Base-by-base conservation (phyloP, 2,888 invertebrate species). In the Thecocarcelia acutangulata region DNA sequence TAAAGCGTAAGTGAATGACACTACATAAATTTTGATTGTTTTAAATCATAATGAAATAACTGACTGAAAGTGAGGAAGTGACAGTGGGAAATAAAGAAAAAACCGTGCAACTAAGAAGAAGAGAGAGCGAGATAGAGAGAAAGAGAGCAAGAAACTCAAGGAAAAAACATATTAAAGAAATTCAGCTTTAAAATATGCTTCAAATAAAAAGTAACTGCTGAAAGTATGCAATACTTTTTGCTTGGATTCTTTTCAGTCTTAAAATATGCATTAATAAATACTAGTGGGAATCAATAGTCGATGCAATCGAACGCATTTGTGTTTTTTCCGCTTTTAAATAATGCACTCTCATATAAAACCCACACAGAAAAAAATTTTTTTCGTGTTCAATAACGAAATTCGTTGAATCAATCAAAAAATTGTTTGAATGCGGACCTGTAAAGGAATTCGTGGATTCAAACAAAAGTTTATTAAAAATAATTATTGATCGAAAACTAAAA, bases 1-100 rank as follows among this genome's bases (percentile, higher is more conserved):
- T 76, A 72, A 81, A 81, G 59, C 72, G 64, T 63, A 76, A 81
- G 72, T 81, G 76, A 81, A 81, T 81, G 76, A 66, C 72, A 72
- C 72, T 61, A 72, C 76, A 80, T 80, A 80, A 80, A 80, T 80
- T 75, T 80, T 69, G 75, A 75, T 69, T 69, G 66, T 69, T 74
- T 72, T 54, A 64, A 70, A 76, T 80, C 70, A 80, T 40, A 59
- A 24, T 50, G 21, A 59, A 66, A 48, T 50, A 13, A 59, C 42
- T 33, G 50, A 40, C 66, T 9, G 66, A 33, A 33, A 33, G 50
- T 19, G 5, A 24, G 42, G 12, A 44, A 63, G 44, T 56, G 33
- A 24, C 44, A 56, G 63, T 13, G 46, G 46, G n/a, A 44, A 63
- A 33, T 63, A 21, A 50, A 73, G 44, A 8, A 33, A 33, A 33